Evolutionary conservation across 1,140 invertebrate species (phyloP).

Genomic region (Trichogramma pretiosum): DNA sequence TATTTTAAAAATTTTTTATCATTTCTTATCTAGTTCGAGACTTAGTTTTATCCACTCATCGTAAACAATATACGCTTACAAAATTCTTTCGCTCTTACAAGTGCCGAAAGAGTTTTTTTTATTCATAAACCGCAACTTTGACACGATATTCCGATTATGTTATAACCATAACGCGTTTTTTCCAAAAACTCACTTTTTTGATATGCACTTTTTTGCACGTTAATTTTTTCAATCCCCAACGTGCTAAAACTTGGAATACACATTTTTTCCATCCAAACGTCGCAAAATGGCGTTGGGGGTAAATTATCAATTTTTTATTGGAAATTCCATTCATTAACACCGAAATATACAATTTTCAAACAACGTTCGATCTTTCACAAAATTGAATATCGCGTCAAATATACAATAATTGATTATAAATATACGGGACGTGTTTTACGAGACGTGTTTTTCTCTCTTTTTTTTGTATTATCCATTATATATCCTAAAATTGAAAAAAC

Average conservation of each 20-base stretch:
- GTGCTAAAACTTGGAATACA: too few relatives aligned
- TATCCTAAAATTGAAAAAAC: conserved; percentile 15
- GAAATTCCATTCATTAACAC: too few relatives aligned
- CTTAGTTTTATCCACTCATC: background rate
- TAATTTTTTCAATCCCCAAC: too few relatives aligned
- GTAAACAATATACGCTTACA: conserved; percentile 2
- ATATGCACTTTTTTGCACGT: too few relatives aligned
- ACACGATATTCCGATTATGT: conserved; percentile 3
- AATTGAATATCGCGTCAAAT: conserved; percentile 2
- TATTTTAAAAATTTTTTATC: conserved; percentile 6
- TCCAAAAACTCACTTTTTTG: too few relatives aligned
- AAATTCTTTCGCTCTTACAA: background rate
- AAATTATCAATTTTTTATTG: too few relatives aligned
- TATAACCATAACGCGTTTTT: too few relatives aligned
- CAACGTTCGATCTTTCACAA: too few relatives aligned
- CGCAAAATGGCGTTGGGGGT: too few relatives aligned
- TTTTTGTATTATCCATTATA: conserved; percentile 9
- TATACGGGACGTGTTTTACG: background rate
- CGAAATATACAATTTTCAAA: too few relatives aligned
- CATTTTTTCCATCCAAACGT: too few relatives aligned
- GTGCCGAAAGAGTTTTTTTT: conserved; percentile 4
- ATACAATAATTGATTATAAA: conserved; percentile 11
- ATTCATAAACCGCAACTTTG: background rate
- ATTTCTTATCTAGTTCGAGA: background rate
- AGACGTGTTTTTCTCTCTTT: conserved; percentile 1